Evolutionary conservation across 2,797 vertebrate species (phyloP).

Genomic region (Onychomys leucogaster): DNA sequence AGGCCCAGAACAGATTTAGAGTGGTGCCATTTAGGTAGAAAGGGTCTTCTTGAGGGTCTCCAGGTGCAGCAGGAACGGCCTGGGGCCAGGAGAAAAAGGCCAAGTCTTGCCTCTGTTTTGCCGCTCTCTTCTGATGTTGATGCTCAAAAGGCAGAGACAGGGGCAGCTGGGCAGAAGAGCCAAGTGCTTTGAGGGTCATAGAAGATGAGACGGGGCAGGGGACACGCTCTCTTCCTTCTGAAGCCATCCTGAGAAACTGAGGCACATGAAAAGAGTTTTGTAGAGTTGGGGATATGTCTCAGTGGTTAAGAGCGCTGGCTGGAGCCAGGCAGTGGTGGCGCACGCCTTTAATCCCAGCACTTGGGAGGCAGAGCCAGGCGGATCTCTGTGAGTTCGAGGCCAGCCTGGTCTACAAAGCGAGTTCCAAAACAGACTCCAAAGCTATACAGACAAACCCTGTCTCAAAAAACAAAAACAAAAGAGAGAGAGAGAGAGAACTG

Average conservation of each 20-base stretch:
- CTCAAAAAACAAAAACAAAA: no score
- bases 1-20: not conserved
- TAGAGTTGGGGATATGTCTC: not conserved
- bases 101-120: not conserved
- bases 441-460: no score
- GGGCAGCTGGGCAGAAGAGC: not conserved
- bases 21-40: not conserved
- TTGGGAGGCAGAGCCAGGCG: no score
- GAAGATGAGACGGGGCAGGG: not conserved
- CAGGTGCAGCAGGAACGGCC: not conserved
- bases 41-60: not conserved
- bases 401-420: no score
- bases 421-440: no score
- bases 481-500: no score
- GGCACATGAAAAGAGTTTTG: not conserved
- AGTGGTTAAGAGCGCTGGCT: not conserved
- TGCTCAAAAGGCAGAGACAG: not conserved
- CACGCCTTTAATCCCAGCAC: no score
- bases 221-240: not conserved
- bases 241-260: not conserved
- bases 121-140: not conserved
- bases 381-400: no score
- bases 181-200: not conserved
- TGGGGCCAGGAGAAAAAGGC: not conserved
- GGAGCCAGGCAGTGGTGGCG: no score